Evolutionary conservation across 2,113 vertebrate genomes (phyloP), one percentile per base, ranked within the genome.

Genomic region (Callionymus lyra): DNA sequence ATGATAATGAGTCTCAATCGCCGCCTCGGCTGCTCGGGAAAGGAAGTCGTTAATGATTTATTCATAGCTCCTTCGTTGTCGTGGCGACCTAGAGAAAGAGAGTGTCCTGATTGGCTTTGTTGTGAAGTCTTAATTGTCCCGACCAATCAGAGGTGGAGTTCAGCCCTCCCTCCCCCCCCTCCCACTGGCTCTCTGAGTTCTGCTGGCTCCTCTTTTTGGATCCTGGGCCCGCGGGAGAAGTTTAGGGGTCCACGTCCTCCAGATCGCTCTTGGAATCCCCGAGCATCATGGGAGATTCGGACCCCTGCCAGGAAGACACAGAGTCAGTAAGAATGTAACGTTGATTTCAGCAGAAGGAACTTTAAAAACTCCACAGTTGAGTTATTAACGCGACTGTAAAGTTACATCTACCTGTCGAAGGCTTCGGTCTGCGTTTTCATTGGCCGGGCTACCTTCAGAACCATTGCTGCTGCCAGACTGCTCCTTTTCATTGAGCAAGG

Each of bases 391-490:
- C n/a, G n/a, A n/a, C n/a, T n/a, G n/a, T n/a, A n/a, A n/a, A n/a
- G n/a, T n/a, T 34, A 4, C 13, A 12, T 13, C 6, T 86, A 98
- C 95, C 94, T 98, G 95, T 71, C 94, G 84, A 38, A 95, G 82
- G 61, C 87, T 93, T 53, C 91, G 83, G 27, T 97, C 92, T 1
- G 90, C 88, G 0, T 91, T 95, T 65, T 96, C 94, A 1, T 96
- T 96, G 16, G 93, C 95, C 1, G 95, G 95, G 46, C 95, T 98
- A 55, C 92, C 89, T 49, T 98, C 95, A 0, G 95, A 98, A 31
- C 95, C 95, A 0, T 98, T 98, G 63, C 95, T 98, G 87, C 95
- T 98, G 68, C 94, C 94, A 1, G 95, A 98, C 44, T 94, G 94
- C 61, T 99, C 94, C 62, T 97, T 99, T 53, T 99, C 95, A 11